Evolutionary conservation across 2,797 vertebrate genomes (phyloP), one percentile per base, ranked within the genome.

Genomic region (Trichosurus vulpecula): DNA sequence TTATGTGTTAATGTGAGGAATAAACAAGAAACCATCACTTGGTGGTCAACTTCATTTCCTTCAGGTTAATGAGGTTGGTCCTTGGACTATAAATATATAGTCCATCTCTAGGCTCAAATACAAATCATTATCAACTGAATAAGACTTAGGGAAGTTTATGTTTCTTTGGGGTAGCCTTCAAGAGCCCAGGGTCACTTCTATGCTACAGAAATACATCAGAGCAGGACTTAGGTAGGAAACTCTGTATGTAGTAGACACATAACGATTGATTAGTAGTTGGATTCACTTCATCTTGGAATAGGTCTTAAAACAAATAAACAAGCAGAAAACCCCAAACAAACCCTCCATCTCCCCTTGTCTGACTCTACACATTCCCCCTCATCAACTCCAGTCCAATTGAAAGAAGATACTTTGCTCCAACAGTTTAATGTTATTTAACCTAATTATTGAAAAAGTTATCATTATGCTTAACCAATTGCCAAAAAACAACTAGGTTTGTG

Each of bases 391-490:
- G 74, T 96, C 58, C 89, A 31, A 35, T 58, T 30, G 13, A 92
- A 47, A 31, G 57, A 81, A 61, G 81, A 54, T 35, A 4, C 66
- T 94, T 94, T 54, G 93, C 5, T 54, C 90, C 95, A 96, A 97
- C 95, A 9, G 0, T 95, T 96, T 96, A 94, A 96, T 93, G 53
- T 52, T 58, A 96, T 94, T 98, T 96, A 96, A 97, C 95, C 96
- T 97, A 98, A 96, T 98, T 98, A 97, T 58, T 0, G 95, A 95
- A 98, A 98, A 92, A 98, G 98, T 98, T 98, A 98, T 97, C 98
- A 98, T 97, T 97, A 95, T 93, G 94, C 98, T 98, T 98, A 98
- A 97, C 98, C 96, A 98, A 98, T 98, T 98, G 91, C 96, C 31
- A 35, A 98, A 97, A 97, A 97, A 98, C n/a, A 98, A 97, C 98